Base-by-base conservation (phyloP, 1,140 invertebrate species). In the Phymorhynchus buccinoides region DNA sequence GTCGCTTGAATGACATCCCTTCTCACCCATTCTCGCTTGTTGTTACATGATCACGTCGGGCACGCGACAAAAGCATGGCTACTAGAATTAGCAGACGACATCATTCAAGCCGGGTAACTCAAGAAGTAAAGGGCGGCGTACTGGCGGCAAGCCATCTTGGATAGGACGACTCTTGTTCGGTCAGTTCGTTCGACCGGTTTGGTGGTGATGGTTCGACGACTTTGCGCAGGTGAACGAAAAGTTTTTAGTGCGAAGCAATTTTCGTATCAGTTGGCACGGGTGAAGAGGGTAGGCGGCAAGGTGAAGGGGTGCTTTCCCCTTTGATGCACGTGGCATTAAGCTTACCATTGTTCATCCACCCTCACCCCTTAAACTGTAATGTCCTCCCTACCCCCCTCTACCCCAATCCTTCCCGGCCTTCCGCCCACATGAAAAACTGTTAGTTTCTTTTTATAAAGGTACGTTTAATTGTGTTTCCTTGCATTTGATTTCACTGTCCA, bases 291-390 rank as follows among this genome's bases (percentile, higher is more conserved):
- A 35, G 68, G 30, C 0, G 68, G 7, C 30, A 37, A 32, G 68
- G 68, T 71, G 68, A 71, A 6, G 35, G 68, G 27, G 68, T 71
- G 68, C 68, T 71, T 32, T 71, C 68, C 66, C n/a, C 30, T 71
- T 71, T 32, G 30, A 71, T 35, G 30, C 35, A n/a, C n/a, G n/a
- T n/a, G n/a, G n/a, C n/a, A n/a, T n/a, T n/a, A n/a, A n/a, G n/a
- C n/a, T n/a, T n/a, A n/a, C n/a, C n/a, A n/a, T n/a, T n/a, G n/a
- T n/a, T n/a, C n/a, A n/a, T n/a, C n/a, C n/a, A n/a, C n/a, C n/a
- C n/a, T n/a, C n/a, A n/a, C n/a, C n/a, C n/a, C n/a, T n/a, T n/a
- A n/a, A n/a, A n/a, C n/a, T n/a, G n/a, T n/a, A n/a, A n/a, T n/a
- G n/a, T n/a, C n/a, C n/a, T n/a, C n/a, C n/a, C n/a, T n/a, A n/a